phyloP scores from a whole-genome alignment of 1,140 invertebrate species.

The Bombus polaris region DNA sequence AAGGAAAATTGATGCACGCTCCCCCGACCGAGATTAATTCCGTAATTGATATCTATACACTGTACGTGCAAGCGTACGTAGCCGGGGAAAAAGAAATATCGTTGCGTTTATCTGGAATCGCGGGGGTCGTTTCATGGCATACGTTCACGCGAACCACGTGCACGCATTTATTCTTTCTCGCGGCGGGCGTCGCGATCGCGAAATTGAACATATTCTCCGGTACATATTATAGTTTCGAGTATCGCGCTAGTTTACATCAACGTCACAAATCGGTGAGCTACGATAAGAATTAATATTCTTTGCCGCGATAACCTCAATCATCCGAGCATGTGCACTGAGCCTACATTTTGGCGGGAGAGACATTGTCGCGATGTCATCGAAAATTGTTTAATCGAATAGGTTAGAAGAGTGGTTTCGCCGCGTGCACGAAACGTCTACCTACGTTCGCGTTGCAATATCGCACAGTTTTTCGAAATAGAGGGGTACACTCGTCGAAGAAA shows the following conservation, averaged over 20 bases:
- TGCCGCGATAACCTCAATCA: slow-evolving; percentile 48
- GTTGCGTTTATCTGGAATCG: slow-evolving; percentile 42
- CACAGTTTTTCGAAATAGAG: background rate
- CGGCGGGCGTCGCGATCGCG: background rate
- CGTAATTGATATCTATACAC: slow-evolving; percentile 53
- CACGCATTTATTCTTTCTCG: slow-evolving; percentile 24
- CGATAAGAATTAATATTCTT: background rate
- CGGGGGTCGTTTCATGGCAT: slow-evolving; percentile 21
- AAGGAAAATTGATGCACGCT: slow-evolving; percentile 51
- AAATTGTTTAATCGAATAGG: background rate
- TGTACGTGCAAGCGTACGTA: slow-evolving; percentile 2
- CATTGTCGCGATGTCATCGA: slow-evolving; percentile 15
- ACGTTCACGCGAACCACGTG: slow-evolving; percentile 55
- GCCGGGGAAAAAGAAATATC: slow-evolving; percentile 37
- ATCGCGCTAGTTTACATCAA: background rate
- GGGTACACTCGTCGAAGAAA: background rate
- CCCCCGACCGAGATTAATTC: slow-evolving; percentile 41
- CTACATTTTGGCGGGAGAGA: slow-evolving; percentile 72
- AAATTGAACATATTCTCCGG: background rate
- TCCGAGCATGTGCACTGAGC: slow-evolving; percentile 65
- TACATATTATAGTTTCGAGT: background rate
- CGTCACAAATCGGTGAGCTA: too few species aligned
- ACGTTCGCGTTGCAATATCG: background rate
- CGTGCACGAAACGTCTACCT: background rate
- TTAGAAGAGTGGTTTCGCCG: too few species aligned